Conservation (phyloP, 2,888 invertebrate genomes). For the Acholoe squamosa region DNA sequence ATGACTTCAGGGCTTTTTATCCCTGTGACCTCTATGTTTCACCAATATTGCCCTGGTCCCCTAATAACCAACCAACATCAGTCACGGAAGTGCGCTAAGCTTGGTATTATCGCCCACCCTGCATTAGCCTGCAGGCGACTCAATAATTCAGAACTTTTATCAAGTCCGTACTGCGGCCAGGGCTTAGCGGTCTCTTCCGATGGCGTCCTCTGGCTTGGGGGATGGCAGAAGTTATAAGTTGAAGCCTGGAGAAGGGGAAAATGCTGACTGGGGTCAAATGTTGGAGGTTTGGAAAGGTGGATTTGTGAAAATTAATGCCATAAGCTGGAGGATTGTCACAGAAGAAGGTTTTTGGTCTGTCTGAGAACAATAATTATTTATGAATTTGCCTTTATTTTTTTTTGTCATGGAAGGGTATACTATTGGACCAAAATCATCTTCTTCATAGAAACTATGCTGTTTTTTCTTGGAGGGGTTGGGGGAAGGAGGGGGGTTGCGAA, state of each 20-base stretch:
- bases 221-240: background rate
- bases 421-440: too few relatives aligned
- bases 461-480: too few relatives aligned
- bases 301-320: background rate
- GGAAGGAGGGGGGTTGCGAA: too few relatives aligned
- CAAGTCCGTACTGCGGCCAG: background rate
- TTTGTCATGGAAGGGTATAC: too few relatives aligned
- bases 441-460: too few relatives aligned
- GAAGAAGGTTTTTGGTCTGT: too few relatives aligned
- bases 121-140: constrained; percentile 33
- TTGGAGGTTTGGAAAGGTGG: background rate
- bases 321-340: background rate
- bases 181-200: background rate
- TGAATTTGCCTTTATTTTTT: too few relatives aligned
- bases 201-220: background rate
- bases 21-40: too few relatives aligned
- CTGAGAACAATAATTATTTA: too few relatives aligned
- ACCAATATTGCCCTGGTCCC: too few relatives aligned
- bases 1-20: too few relatives aligned
- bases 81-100: constrained; percentile 9
- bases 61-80: background rate
- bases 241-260: background rate
- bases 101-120: constrained; percentile 30
- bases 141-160: constrained; percentile 29
- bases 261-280: background rate